A percentile compares a stretch with the other conserved stretches of the same genome.
Evolutionary conservation across 2,888 invertebrate genomes (phyloP).

Genomic region (Andrena fulva): DNA sequence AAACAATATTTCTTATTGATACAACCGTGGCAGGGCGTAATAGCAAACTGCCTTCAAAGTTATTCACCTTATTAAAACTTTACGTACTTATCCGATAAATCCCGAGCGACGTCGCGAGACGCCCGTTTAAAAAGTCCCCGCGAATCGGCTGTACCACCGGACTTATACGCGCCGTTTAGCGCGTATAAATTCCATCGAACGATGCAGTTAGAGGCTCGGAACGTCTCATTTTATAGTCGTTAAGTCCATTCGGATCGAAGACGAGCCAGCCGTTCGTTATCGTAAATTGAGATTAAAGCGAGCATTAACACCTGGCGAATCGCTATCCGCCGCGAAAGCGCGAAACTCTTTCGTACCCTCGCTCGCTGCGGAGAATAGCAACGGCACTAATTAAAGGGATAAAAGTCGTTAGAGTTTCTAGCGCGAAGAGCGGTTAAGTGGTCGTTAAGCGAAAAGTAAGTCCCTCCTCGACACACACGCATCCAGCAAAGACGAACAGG

Average conservation of each 20-base stretch:
- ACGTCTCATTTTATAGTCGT: constrained; percentile 5
- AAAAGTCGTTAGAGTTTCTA: not conserved
- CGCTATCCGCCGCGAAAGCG: not conserved
- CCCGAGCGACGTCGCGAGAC: not conserved
- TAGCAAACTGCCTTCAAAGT: not conserved
- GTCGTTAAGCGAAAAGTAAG: not conserved
- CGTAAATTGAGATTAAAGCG: constrained; percentile 28
- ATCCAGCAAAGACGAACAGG: not conserved
- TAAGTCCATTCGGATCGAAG: not conserved
- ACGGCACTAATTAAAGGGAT: constrained; percentile 2
- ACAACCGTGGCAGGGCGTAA: not conserved
- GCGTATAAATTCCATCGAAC: constrained; percentile 15
- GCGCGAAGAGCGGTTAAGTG: not conserved
- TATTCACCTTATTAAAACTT: constrained; percentile 6
- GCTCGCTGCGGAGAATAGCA: not conserved
- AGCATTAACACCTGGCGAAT: constrained; percentile 4
- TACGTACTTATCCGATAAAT: not conserved
- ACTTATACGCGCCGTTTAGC: not conserved
- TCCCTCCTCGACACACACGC: constrained; percentile 1
- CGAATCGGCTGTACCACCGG: not conserved
- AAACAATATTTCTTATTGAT: constrained; percentile 4
- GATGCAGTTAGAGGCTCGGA: constrained; percentile 4
- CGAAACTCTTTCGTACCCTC: not conserved
- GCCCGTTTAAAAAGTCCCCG: not conserved
- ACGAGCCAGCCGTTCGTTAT: constrained; percentile 7